Evolutionary conservation across 2,888 invertebrate species (phyloP), one percentile per base, ranked within the genome.

Genomic region (Cryptocephalus moraei): DNA sequence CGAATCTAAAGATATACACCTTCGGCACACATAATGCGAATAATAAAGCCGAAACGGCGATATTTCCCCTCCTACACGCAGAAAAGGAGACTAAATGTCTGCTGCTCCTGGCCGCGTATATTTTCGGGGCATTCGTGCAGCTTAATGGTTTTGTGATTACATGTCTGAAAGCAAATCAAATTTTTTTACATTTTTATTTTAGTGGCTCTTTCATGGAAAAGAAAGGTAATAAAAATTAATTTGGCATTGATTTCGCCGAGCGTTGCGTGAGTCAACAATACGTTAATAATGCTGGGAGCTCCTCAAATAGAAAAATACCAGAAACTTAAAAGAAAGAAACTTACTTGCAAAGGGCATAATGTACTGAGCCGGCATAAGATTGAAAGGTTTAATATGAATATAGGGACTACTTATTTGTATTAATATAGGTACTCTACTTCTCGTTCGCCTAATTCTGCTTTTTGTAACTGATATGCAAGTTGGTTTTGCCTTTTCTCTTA

Each of bases 81-180:
- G 22, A 22, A 22, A 22, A 22, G 22, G 22, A 22, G 36, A 36
- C 36, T n/a, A 36, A 36, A 36, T 36, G 12, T 36, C 36, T 36
- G 6, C 22, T 36, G 40, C 40, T 40, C 14, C 10, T 13, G 14
- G 2, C 11, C 14, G 11, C 13, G 2, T 40, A 12, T 40, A 12
- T 40, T 12, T 40, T 40, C 14, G 10, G 13, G 11, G 10, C 14
- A 13, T 13, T n/a, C 40, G 40, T 40, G 40, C 40, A n/a, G 40
- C 40, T 14, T 40, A 40, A 40, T 40, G 40, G 40, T 40, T 13
- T 40, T 40, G 14, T 40, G 40, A 40, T 40, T 40, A 40, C 40
- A 40, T 13, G 40, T 40, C 14, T 22, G 14, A 12, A 40, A 13
- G 11, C 40, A 12, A 40, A 40, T 40, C 11, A 40, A 40, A 40